phyloP scores from a whole-genome alignment of 2,888 invertebrate genomes.

The Ormyrus pomaceus region DNA sequence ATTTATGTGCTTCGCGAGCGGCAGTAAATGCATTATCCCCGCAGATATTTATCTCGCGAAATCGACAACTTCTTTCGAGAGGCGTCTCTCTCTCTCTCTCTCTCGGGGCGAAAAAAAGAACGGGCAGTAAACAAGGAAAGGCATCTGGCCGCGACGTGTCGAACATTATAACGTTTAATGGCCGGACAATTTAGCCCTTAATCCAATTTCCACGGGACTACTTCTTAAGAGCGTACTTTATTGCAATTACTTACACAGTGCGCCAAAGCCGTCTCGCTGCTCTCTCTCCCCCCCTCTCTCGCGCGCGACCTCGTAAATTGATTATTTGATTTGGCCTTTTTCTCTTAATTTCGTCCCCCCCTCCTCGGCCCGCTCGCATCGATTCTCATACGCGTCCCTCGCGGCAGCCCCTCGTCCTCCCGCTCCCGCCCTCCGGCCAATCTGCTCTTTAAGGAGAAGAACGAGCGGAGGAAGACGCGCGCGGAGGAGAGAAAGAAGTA shows the following conservation, averaged over 20 bases:
- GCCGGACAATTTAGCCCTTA: conserved; percentile 53
- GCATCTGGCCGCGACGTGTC: conserved; percentile 42
- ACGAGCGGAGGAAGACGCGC: conserved; percentile 41
- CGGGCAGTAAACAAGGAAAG: background rate
- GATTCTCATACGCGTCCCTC: conserved; percentile 42
- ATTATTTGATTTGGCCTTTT: conserved; percentile 55
- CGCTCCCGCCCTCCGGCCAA: conserved; percentile 18
- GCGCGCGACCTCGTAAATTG: conserved; percentile 56
- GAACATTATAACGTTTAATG: conserved; percentile 50
- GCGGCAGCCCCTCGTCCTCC: background rate
- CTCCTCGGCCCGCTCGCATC: conserved; percentile 24
- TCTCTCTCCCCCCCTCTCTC: conserved; percentile 11
- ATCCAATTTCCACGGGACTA: conserved; percentile 51
- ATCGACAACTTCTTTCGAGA: conserved; percentile 13
- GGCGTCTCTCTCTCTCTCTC: background rate
- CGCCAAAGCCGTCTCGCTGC: background rate
- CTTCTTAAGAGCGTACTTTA: conserved; percentile 53
- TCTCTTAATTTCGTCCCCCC: conserved; percentile 44
- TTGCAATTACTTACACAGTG: conserved; percentile 48
- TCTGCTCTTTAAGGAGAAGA: conserved; percentile 30
- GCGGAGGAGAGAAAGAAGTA: conserved; percentile 34
- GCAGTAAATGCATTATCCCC: conserved; percentile 4
- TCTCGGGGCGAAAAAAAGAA: conserved; percentile 9
- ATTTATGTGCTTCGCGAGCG: conserved; percentile 19
- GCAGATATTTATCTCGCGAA: conserved; percentile 28